Percentiles rank a stretch among this genome's conserved stretches.
Evolutionary conservation across 2,113 vertebrate genomes (phyloP).

Genomic region (Xenopus laevis): DNA sequence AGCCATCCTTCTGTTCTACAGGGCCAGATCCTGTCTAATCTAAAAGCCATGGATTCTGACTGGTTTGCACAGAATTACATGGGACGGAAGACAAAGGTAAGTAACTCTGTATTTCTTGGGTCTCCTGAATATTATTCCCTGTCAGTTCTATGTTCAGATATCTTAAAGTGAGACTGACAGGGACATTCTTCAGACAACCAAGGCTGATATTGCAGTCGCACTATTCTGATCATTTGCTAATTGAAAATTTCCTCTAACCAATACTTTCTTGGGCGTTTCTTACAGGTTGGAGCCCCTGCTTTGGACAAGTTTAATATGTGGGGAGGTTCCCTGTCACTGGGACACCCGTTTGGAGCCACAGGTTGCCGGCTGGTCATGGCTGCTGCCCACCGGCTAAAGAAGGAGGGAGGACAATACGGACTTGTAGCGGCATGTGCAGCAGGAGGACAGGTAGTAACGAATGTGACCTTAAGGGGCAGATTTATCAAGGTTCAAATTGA

Average conservation of each 20-base stretch:
- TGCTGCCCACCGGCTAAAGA: constrained; percentile 82
- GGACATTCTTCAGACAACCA: too few species aligned
- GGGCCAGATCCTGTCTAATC: constrained; percentile 93
- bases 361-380: constrained; percentile 89
- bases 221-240: too few species aligned
- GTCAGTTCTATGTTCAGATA: too few species aligned
- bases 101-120: constrained; percentile 5
- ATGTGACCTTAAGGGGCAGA: too few species aligned
- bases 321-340: constrained; percentile 92
- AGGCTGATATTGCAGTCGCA: too few species aligned
- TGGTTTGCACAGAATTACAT: constrained; percentile 97
- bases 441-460: constrained; percentile 91
- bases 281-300: constrained; percentile 79
- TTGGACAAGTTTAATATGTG: constrained; percentile 94
- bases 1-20: constrained; percentile 50
- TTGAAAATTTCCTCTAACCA: too few species aligned
- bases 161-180: neutral
- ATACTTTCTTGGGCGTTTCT: constrained; percentile 8
- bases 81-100: constrained; percentile 87
- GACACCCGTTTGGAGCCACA: constrained; percentile 91
- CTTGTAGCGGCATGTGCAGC: constrained; percentile 92
- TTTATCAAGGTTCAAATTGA: too few species aligned
- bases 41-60: constrained; percentile 96
- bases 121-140: neutral
- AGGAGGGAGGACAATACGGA: constrained; percentile 87